phyloP scores from a whole-genome alignment of 2,888 invertebrate genomes.

The Balanococcus diminutus region DNA sequence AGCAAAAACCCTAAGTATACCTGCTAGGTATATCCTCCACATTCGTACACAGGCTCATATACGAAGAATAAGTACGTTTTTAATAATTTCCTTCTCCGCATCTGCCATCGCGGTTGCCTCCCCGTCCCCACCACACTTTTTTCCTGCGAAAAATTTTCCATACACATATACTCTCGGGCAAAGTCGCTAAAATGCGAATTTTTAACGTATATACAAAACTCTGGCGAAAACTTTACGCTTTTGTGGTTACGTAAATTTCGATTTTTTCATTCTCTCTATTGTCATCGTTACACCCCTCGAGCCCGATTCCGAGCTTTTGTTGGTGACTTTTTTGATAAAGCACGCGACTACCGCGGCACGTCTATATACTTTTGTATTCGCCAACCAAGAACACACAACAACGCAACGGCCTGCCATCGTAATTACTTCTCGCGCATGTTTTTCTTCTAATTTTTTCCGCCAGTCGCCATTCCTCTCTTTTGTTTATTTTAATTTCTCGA shows the following conservation, averaged over 20 bases:
- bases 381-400: background rate
- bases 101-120: too few species aligned
- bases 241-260: background rate
- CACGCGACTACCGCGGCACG: background rate
- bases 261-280: background rate
- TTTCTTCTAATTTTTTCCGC: background rate
- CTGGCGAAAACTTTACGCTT: background rate
- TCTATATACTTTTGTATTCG: background rate
- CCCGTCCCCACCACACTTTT: too few species aligned
- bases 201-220: background rate
- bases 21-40: too few species aligned
- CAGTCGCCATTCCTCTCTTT: background rate
- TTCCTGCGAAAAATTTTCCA: background rate
- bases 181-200: background rate
- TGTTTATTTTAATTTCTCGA: conserved; percentile 5
- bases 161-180: background rate
- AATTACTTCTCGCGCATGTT: background rate
- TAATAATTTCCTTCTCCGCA: background rate
- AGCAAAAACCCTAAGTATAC: too few species aligned
- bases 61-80: too few species aligned
- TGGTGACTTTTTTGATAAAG: background rate
- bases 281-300: background rate
- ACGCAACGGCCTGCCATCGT: background rate
- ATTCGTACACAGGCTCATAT: too few species aligned
- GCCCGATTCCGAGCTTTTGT: background rate